Evolutionary conservation across 2,888 invertebrate genomes (phyloP), one percentile per base, ranked within the genome.

Genomic region (Plebejus anna): DNA sequence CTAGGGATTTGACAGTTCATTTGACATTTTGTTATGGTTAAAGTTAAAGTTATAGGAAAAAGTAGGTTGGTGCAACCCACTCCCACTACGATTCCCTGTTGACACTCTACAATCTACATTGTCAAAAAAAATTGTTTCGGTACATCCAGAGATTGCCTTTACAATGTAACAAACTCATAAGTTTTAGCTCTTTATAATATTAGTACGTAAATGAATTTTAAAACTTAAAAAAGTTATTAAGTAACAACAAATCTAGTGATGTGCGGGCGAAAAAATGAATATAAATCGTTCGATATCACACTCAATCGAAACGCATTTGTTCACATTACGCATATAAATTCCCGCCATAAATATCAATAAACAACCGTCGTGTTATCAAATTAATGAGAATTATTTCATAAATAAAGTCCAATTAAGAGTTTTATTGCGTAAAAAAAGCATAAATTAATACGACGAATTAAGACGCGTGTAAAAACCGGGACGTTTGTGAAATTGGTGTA

Each of bases 371-470:
- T 86, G 87, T 92, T 89, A 94, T 94, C 91, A 88, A 93, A 94
- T 94, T 92, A 93, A 88, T 91, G 66, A 92, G 92, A 92, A 94
- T 93, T 94, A 92, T 92, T 90, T 90, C 92, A 92, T 92, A 91
- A 92, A 93, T 93, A 92, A 91, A 90, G 89, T 84, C 88, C 92
- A 91, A 94, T 94, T 93, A 94, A 92, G 86, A 84, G 86, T 38
- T 57, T 94, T 94, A 94, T 93, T 93, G 92, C 92, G 92, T 94
- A 92, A 93, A 94, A 93, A 92, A 92, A 87, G 92, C 91, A 94
- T 94, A 93, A 93, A 92, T 94, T 92, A 92, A 91, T 88, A 86
- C 78, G 84, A 82, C 81, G 86, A 84, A 83, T 79, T 75, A 83
- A 81, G 83, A 83, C 82, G 84, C 82, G 83, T 79, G 79, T 79